phyloP scores from a whole-genome alignment of 2,797 vertebrate genomes.

The Tangara arthus region DNA sequence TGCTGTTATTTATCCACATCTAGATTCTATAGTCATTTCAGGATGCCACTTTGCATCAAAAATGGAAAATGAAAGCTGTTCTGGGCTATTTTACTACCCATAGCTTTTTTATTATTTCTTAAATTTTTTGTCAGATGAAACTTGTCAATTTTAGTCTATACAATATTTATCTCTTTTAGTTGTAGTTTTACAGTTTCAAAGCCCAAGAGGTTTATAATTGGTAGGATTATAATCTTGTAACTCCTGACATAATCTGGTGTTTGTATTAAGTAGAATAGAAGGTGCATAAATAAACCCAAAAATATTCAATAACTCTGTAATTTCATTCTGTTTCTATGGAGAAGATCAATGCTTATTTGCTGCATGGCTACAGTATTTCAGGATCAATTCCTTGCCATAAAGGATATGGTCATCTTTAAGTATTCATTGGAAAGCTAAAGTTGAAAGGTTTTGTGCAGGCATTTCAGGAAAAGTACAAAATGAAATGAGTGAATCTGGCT shows the following conservation, averaged over 20 bases:
- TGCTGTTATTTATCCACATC: not conserved
- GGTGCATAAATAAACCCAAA: not conserved
- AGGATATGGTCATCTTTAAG: not conserved
- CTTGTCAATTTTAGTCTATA: not conserved
- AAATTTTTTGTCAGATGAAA: not conserved
- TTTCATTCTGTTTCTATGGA: not conserved
- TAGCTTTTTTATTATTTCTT: not conserved
- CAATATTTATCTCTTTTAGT: not conserved
- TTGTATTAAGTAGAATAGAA: not conserved
- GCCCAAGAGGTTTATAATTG: not conserved
- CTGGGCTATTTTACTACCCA: not conserved
- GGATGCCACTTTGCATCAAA: not conserved
- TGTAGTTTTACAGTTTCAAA: not conserved
- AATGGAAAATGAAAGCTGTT: not conserved
- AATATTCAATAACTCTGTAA: not conserved
- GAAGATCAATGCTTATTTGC: not conserved
- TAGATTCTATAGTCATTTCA: not conserved
- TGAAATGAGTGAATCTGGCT: not conserved
- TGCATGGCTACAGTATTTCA: not conserved
- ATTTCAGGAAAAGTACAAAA: not conserved
- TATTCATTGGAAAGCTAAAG: not conserved
- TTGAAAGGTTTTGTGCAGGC: not conserved
- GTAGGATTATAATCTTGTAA: not conserved
- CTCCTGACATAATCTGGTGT: not conserved
- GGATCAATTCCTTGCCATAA: not conserved